A percentile compares a stretch with the other conserved stretches of the same genome.
These are phyloP conservation scores for Caenorhabditis brenneri DNA, from an alignment of 1,140 invertebrate species.

Conservation along the genomic window DNA sequence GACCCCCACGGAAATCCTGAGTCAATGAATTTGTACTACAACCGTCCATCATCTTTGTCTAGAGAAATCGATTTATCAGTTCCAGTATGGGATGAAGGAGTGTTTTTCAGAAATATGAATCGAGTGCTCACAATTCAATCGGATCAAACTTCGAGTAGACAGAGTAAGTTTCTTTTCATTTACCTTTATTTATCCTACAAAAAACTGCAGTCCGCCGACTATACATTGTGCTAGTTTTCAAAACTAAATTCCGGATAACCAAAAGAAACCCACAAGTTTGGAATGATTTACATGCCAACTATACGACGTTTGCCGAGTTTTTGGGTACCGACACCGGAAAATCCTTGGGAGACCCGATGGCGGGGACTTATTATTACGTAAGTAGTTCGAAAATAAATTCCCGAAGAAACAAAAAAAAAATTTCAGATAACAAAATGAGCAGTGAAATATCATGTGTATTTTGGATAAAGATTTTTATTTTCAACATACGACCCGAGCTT, in stretches of 20 bases:
- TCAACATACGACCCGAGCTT: neutral
- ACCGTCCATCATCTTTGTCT: conserved; percentile 54
- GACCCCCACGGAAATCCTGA: conserved; percentile 60
- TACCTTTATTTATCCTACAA: too few species aligned
- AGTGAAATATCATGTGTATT: neutral
- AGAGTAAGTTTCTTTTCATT: neutral
- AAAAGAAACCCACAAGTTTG: conserved; percentile 46
- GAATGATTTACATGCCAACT: conserved; percentile 52
- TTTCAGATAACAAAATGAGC: conserved; percentile 5
- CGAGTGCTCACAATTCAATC: conserved; percentile 57
- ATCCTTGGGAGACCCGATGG: conserved; percentile 48
- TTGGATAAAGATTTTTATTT: neutral
- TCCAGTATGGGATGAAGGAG: conserved; percentile 59
- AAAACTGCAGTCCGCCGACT: conserved; percentile 57
- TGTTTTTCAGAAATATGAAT: conserved; percentile 59
- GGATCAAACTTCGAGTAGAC: conserved; percentile 54
- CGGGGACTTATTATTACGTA: conserved; percentile 54
- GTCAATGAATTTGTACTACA: conserved; percentile 60
- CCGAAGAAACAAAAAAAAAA: neutral
- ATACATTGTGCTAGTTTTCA: conserved; percentile 54
- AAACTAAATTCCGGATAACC: conserved; percentile 48
- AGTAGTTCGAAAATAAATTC: neutral
- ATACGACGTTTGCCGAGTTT: conserved; percentile 54
- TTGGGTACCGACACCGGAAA: conserved; percentile 53
- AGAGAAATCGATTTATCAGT: conserved; percentile 57